These are phyloP conservation scores for Micronycteris hirsuta DNA, from an alignment of 2,113 vertebrate species.

Conservation along the genomic window DNA sequence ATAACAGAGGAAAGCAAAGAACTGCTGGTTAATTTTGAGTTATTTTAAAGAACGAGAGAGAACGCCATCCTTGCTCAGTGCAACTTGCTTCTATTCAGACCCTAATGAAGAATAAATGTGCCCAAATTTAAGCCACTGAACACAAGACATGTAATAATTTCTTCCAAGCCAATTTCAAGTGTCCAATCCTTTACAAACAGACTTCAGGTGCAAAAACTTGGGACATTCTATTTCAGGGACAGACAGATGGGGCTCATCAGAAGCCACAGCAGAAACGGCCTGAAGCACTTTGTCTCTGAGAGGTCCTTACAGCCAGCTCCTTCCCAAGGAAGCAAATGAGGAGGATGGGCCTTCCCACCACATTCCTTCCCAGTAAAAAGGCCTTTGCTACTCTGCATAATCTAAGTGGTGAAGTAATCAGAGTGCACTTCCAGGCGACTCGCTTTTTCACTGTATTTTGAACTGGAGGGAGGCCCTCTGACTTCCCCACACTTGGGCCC, in stretches of 20 bases:
- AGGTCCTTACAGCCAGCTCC: neutral
- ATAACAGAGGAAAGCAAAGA: neutral
- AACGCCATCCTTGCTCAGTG: neutral
- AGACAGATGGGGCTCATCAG: neutral
- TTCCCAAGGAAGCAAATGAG: neutral
- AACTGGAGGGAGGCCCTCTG: neutral
- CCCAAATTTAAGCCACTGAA: neutral
- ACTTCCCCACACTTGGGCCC: neutral
- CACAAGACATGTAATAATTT: neutral
- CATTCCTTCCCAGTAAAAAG: neutral
- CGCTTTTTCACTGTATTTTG: neutral
- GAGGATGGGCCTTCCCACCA: neutral
- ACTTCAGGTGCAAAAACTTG: neutral
- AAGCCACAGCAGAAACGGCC: neutral
- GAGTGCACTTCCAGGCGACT: neutral
- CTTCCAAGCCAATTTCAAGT: neutral
- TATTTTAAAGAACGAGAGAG: neutral
- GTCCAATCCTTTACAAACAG: neutral
- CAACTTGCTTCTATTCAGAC: neutral
- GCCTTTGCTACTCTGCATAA: neutral
- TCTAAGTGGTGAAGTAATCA: neutral
- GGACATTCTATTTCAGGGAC: neutral
- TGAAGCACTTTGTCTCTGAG: neutral
- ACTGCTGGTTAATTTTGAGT: neutral
- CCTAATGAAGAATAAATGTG: neutral